These are phyloP conservation scores for Lepidocolaptes lacrymiger DNA, from an alignment of 2,797 vertebrate species.

Conservation along the genomic window DNA sequence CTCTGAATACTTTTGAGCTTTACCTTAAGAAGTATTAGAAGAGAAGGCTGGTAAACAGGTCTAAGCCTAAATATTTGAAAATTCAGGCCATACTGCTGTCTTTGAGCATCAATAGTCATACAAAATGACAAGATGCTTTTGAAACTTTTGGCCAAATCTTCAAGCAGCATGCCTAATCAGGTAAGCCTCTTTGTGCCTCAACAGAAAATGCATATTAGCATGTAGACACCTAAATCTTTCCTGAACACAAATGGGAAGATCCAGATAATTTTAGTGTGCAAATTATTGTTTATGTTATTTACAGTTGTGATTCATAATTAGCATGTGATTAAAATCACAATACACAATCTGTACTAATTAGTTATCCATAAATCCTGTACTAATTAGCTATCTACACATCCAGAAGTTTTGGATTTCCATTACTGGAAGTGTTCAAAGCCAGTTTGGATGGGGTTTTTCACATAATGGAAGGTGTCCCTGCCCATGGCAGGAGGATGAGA, in stretches of 20 bases:
- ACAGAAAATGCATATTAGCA: background rate
- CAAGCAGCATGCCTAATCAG: background rate
- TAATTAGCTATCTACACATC: background rate
- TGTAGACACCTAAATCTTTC: background rate
- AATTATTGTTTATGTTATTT: background rate
- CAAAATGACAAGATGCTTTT: background rate
- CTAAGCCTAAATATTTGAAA: background rate
- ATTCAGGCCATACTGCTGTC: background rate
- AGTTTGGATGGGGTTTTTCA: background rate
- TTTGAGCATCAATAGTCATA: background rate
- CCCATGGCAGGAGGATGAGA: background rate
- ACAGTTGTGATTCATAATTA: background rate
- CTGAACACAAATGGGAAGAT: background rate
- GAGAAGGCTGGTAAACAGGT: background rate
- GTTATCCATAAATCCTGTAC: background rate
- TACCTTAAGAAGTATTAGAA: background rate
- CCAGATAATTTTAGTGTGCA: background rate
- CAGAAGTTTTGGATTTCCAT: background rate
- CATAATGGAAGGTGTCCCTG: background rate
- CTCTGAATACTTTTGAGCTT: background rate
- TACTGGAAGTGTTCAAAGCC: background rate
- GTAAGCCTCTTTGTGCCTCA: background rate
- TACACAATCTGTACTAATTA: background rate
- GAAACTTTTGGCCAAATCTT: background rate
- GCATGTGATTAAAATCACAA: background rate